Evolutionary conservation across 2,113 vertebrate species (phyloP).

Genomic region (Hemichromis elongatus): DNA sequence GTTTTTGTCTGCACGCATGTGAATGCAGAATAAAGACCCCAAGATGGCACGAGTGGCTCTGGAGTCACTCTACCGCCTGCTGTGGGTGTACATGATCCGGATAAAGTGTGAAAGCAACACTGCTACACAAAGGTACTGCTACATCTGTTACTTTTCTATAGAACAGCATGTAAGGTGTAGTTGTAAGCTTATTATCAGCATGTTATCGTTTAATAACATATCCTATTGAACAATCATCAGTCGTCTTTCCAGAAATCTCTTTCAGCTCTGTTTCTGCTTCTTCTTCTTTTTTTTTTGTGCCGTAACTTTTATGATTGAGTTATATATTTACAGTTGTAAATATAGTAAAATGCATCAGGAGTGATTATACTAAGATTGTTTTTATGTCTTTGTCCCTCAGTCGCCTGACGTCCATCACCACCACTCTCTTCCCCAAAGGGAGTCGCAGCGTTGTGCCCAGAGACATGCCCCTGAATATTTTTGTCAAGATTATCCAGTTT

Average conservation of each 20-base stretch:
- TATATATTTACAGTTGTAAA: background rate
- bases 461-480: conserved; percentile 98
- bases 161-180: background rate
- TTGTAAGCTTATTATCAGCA: background rate
- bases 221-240: background rate
- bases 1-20: conserved; percentile 21
- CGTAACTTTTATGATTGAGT: background rate
- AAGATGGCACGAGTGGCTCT: conserved; percentile 99
- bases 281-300: background rate
- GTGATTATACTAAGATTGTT: background rate
- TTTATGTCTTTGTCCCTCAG: conserved; percentile 62
- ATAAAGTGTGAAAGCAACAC: conserved; percentile 99
- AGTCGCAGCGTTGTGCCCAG: conserved; percentile 94
- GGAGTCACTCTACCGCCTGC: conserved; percentile 93
- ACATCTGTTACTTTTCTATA: background rate
- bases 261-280: no score
- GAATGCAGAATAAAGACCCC: conserved; percentile 90
- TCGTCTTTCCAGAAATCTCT: background rate
- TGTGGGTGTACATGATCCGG: conserved; percentile 99
- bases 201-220: background rate
- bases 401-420: conserved; percentile 93
- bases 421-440: conserved; percentile 97
- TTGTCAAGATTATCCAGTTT: conserved; percentile 99
- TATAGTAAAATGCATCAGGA: background rate
- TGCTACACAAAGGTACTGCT: conserved; percentile 89